phyloP scores from a whole-genome alignment of 2,888 invertebrate genomes.

The Heliconius cydno region DNA sequence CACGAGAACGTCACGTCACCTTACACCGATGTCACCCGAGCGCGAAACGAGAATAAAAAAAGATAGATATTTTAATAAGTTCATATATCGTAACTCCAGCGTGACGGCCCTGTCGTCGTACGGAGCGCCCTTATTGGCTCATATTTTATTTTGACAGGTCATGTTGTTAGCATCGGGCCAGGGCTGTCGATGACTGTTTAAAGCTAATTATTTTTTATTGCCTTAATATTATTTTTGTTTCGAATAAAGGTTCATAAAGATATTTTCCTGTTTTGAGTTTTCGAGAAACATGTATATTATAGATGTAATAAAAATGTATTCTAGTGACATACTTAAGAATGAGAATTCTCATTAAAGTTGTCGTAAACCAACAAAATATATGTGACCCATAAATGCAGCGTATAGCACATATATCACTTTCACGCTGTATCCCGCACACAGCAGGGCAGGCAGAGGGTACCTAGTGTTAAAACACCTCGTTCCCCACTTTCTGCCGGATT shows the following conservation, averaged over 20 bases:
- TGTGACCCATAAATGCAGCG: neutral
- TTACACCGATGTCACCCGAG: constrained; percentile 67
- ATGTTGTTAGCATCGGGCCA: constrained; percentile 61
- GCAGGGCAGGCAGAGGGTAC: too few species aligned
- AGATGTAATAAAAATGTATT: neutral
- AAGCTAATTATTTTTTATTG: constrained; percentile 37
- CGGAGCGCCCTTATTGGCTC: constrained; percentile 75
- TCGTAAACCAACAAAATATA: neutral
- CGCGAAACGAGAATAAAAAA: constrained; percentile 71
- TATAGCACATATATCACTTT: neutral
- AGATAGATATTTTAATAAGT: constrained; percentile 78
- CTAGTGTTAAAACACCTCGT: too few species aligned
- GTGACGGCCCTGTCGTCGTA: constrained; percentile 77
- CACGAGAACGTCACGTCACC: constrained; percentile 55
- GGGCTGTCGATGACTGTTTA: constrained; percentile 48
- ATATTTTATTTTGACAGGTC: constrained; percentile 79
- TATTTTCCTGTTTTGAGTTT: neutral
- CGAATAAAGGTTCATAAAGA: neutral
- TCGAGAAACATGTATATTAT: neutral
- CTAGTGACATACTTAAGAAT: neutral
- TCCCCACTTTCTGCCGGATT: too few species aligned
- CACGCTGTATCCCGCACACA: too few species aligned
- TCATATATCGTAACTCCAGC: constrained; percentile 74
- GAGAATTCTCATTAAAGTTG: neutral
- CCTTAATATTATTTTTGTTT: constrained; percentile 30